These are phyloP conservation scores for Diabrotica balteata DNA, from an alignment of 2,888 invertebrate species.

Conservation along the genomic window DNA sequence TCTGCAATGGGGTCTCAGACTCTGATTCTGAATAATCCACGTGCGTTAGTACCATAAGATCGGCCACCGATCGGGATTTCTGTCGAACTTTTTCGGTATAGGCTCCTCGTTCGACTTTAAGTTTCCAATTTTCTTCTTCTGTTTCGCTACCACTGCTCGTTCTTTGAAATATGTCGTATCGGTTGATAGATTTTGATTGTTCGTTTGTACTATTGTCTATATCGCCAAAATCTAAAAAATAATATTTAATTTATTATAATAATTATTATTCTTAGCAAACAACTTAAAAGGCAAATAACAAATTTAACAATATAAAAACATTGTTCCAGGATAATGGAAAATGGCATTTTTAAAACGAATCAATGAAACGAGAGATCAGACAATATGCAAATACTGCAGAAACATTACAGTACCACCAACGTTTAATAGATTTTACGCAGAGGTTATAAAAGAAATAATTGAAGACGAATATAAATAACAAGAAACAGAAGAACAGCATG, in stretches of 20 bases:
- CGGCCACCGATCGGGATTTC: conserved; percentile 72
- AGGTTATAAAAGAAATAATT: too few relatives aligned
- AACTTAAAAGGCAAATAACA: too few relatives aligned
- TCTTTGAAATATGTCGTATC: conserved; percentile 35
- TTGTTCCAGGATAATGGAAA: too few relatives aligned
- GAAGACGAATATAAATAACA: too few relatives aligned
- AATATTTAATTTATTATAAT: conserved; percentile 45
- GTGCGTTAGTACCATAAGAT: conserved; percentile 72
- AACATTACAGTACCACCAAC: too few relatives aligned
- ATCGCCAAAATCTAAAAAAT: conserved; percentile 65
- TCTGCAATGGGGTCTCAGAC: conserved; percentile 61
- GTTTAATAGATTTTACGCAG: too few relatives aligned
- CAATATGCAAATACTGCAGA: too few relatives aligned
- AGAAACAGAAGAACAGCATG: too few relatives aligned
- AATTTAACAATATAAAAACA: too few relatives aligned
- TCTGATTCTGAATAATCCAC: conserved; percentile 70
- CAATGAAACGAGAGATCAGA: too few relatives aligned
- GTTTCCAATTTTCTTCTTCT: conserved; percentile 70
- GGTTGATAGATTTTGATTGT: conserved; percentile 47
- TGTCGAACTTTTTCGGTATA: conserved; percentile 70
- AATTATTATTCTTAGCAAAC: background rate
- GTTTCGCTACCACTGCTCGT: conserved; percentile 67
- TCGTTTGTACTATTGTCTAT: conserved; percentile 64
- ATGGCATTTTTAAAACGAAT: too few relatives aligned
- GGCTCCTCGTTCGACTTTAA: conserved; percentile 66